Conservation (phyloP, 2,888 invertebrate genomes). For the Callinectes sapidus region DNA sequence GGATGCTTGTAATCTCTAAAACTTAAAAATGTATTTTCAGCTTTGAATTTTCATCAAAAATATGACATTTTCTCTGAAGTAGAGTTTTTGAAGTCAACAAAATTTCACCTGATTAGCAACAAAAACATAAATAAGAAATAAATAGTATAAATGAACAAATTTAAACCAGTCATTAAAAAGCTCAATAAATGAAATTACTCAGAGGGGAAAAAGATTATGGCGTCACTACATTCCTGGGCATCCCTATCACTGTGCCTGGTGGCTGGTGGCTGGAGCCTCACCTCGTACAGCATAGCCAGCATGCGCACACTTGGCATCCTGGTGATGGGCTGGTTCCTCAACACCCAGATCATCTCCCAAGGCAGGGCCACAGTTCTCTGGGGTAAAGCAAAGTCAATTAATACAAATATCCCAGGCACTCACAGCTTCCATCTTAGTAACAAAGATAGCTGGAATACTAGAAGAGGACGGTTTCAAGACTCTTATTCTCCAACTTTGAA, state of each 20-base stretch:
- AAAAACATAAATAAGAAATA: not conserved
- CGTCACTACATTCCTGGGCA: not conserved
- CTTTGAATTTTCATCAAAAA: not conserved
- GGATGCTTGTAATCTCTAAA: not conserved
- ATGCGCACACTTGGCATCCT: conserved; percentile 83
- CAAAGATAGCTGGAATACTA: not conserved
- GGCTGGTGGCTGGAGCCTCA: conserved; percentile 41
- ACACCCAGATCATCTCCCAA: conserved; percentile 85
- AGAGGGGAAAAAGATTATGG: not conserved
- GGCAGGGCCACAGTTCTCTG: conserved; percentile 86
- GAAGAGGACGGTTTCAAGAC: not conserved
- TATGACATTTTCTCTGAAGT: not conserved
- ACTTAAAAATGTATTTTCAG: not conserved
- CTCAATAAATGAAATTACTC: too few relatives aligned
- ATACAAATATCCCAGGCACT: not conserved
- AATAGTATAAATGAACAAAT: not conserved
- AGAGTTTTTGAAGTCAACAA: not conserved
- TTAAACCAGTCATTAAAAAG: too few relatives aligned
- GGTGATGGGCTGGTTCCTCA: conserved; percentile 83
- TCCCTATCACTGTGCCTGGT: not conserved
- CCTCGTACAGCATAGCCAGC: conserved; percentile 74
- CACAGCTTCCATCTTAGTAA: not conserved
- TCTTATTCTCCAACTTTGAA: too few relatives aligned
- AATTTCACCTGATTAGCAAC: not conserved
- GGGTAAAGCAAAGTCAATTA: conserved; percentile 66